A percentile compares a stretch with the other conserved stretches of the same genome.
These are phyloP conservation scores for Anguilla megastoma DNA, from an alignment of 2,797 vertebrate species.

Conservation along the genomic window DNA sequence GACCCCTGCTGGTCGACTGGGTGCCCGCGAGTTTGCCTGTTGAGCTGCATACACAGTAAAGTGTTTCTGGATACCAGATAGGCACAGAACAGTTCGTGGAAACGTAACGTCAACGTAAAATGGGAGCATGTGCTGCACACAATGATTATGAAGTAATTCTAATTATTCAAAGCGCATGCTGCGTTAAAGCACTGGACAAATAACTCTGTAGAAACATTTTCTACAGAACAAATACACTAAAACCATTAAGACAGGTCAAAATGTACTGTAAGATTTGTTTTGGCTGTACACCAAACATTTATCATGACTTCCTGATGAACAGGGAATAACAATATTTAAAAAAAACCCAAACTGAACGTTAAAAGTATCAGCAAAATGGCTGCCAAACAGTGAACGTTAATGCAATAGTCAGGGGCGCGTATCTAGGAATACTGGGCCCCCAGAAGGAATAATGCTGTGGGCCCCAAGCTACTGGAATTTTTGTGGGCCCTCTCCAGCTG, in stretches of 20 bases:
- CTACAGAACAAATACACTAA: constrained; percentile 43
- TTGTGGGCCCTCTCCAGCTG: too few relatives aligned
- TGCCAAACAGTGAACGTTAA: constrained; percentile 51
- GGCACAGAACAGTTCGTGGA: too few relatives aligned
- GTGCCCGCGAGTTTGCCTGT: too few relatives aligned
- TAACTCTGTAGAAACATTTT: neutral
- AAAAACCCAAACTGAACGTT: neutral
- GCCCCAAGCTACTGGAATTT: too few relatives aligned
- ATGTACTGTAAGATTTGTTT: constrained; percentile 38
- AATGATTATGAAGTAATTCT: neutral
- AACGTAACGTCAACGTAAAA: too few relatives aligned
- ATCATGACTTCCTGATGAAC: constrained; percentile 40
- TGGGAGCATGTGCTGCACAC: too few relatives aligned
- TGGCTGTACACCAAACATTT: constrained; percentile 50
- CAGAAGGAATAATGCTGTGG: constrained; percentile 8
- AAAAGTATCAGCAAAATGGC: neutral
- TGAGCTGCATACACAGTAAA: too few relatives aligned
- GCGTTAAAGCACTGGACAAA: neutral
- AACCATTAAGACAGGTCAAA: constrained; percentile 46
- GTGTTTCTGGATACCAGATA: too few relatives aligned
- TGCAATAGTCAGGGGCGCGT: constrained; percentile 32
- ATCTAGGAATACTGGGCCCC: constrained; percentile 6
- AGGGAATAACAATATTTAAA: neutral
- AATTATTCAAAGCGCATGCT: neutral
- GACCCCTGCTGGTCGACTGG: too few relatives aligned